phyloP scores from a whole-genome alignment of 2,888 invertebrate species.

The Choristoneura rosaceana region DNA sequence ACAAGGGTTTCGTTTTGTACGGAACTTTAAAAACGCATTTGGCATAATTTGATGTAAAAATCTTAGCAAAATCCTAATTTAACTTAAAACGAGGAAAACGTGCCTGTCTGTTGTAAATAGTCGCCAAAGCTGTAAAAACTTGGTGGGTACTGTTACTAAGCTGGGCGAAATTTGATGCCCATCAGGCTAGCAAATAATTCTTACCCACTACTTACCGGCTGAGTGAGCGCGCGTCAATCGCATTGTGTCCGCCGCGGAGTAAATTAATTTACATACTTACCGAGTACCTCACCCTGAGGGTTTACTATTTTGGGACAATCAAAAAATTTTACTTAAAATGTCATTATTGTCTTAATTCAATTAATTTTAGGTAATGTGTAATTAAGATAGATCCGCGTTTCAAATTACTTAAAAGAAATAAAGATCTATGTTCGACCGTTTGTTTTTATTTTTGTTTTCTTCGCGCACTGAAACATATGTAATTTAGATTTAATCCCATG shows the following conservation, averaged over 20 bases:
- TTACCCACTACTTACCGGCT: slow-evolving; percentile 7
- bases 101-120: not conserved
- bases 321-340: not conserved
- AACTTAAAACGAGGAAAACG: not conserved
- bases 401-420: too few species aligned
- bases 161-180: slow-evolving; percentile 12
- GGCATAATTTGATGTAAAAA: too few species aligned
- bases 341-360: not conserved
- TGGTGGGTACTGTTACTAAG: not conserved
- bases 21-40: too few species aligned
- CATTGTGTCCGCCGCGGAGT: not conserved
- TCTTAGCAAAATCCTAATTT: too few species aligned
- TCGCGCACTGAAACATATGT: too few species aligned
- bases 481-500: too few species aligned
- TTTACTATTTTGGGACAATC: not conserved
- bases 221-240: slow-evolving; percentile 2
- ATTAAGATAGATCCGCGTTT: too few species aligned
- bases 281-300: not conserved
- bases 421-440: too few species aligned
- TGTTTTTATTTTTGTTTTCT: too few species aligned
- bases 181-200: slow-evolving; percentile 12
- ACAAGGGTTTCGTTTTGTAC: too few species aligned
- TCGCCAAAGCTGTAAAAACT: too few species aligned
- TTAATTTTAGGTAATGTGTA: not conserved
- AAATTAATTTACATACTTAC: slow-evolving; percentile 19